Base-by-base conservation (phyloP, 2,113 vertebrate genomes). In the Sterrhoptilus dennistouni region DNA sequence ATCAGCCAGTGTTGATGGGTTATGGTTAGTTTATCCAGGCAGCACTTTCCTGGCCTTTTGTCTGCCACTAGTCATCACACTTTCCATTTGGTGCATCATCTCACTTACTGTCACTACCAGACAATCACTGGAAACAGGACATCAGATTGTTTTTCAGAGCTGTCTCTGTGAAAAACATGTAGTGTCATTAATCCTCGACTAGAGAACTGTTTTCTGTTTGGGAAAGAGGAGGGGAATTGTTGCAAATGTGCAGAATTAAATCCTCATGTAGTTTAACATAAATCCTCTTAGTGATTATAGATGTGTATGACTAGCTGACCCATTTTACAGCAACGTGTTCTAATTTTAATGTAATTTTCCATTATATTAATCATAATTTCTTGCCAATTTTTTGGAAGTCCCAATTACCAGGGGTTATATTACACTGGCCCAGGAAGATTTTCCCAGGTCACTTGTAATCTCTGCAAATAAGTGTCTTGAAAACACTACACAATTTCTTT, bases 211-310 rank as follows among this genome's bases (percentile, higher is more conserved):
- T 89, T 95, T 89, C 57, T 92, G 33, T 23, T 42, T 28, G 38
- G 66, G 31, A 83, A 80, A 54, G 38, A 90, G 24, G 21, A 84
- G 17, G 7, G 33, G 14, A 80, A 20, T 29, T 76, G 28, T 20
- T 90, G 65, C 47, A 88, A 75, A 92, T 52, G 54, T 23, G 65
- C 8, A 3, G 92, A 93, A 89, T 71, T 91, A 84, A 90, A 92
- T 89, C 69, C 87, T 94, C 57, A 12, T 61, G 38, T 52, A 7
- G 0, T 89, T 90, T 95, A 47, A 83, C 64, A 90, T 65, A 91
- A 91, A 90, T 96, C 95, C 63, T 77, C 60, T 93, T 69, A 89
- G 74, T 83, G 85, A 84, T 77, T 82, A 93, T 89, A 87, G 89
- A 88, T 53, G 33, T 24, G 12, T 36, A 42, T 45, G 69, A 70